These are phyloP conservation scores for Ginglymostoma cirratum DNA, from an alignment of 2,113 vertebrate species.

Conservation along the genomic window DNA sequence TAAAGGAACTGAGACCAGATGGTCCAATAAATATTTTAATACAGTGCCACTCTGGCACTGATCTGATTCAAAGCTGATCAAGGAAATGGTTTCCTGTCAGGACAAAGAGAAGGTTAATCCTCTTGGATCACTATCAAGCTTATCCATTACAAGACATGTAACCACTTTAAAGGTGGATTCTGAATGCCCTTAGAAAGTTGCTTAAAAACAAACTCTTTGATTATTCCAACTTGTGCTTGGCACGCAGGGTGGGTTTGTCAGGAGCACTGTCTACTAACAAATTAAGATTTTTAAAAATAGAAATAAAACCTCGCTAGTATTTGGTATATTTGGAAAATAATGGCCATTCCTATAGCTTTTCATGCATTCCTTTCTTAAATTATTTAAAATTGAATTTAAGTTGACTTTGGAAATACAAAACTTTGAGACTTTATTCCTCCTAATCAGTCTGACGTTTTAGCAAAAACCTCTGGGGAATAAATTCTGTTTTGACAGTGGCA, in stretches of 20 bases:
- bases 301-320: neutral
- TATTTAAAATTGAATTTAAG: neutral
- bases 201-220: neutral
- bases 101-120: neutral
- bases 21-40: neutral
- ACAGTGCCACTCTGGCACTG: neutral
- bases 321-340: neutral
- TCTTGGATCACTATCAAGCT: neutral
- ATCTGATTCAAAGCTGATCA: neutral
- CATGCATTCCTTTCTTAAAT: neutral
- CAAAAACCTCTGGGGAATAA: neutral
- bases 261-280: neutral
- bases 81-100: neutral
- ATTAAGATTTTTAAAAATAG: neutral
- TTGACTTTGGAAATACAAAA: conserved; percentile 5
- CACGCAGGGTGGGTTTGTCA: neutral
- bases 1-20: neutral
- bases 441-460: neutral
- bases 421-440: neutral
- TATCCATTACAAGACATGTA: neutral
- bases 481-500: neutral
- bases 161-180: neutral
- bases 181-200: neutral
- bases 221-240: neutral
- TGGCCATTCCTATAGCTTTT: neutral